Evolutionary conservation across 2,797 vertebrate species (phyloP), one percentile per base, ranked within the genome.

Genomic region (Gymnothorax javanicus): DNA sequence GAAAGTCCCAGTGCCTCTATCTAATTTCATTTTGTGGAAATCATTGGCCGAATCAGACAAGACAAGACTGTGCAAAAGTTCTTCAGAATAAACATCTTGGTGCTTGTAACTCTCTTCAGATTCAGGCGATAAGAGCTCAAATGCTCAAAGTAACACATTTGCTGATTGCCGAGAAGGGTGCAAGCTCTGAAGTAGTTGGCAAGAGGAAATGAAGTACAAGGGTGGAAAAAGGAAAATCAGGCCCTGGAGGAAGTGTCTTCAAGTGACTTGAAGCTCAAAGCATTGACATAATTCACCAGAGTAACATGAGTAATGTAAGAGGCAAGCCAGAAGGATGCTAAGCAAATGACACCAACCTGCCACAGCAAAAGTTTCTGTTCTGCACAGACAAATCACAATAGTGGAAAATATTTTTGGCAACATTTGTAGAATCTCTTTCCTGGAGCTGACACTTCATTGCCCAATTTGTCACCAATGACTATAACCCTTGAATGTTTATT

Each of bases 1-100:
- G 58, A 11, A 86, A 86, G 62, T 86, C 58, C 43, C 85, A 50
- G 20, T 86, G 33, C 27, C 57, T 50, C 77, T 23, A 15, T 15
- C 27, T 64, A 50, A 62, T 62, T 86, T 86, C 6, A 84, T 84
- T 84, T 64, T 60, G 60, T 33, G 58, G 58, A 83, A 83, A 60
- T 83, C 81, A 57, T 43, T 60, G 27, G 13, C 33, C 52, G 60
- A 60, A 60, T 84, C 56, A 33, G 33, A 20, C 11, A 67, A 50
- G 83, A 84, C 83, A 50, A 25, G 17, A 20, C 60, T 84, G 27
- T 15, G 84, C 25, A 50, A 56, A 54, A 85, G 50, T 57, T 85
- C 23, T 71, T 12, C n/a, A 17, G 23, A 54, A 85, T 73, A 75
- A 85, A 73, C 23, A 56, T 73, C 52, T 27, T 58, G 17, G 17